These are phyloP conservation scores for Myotis pilosus DNA, from an alignment of 2,797 vertebrate species.

Conservation along the genomic window DNA sequence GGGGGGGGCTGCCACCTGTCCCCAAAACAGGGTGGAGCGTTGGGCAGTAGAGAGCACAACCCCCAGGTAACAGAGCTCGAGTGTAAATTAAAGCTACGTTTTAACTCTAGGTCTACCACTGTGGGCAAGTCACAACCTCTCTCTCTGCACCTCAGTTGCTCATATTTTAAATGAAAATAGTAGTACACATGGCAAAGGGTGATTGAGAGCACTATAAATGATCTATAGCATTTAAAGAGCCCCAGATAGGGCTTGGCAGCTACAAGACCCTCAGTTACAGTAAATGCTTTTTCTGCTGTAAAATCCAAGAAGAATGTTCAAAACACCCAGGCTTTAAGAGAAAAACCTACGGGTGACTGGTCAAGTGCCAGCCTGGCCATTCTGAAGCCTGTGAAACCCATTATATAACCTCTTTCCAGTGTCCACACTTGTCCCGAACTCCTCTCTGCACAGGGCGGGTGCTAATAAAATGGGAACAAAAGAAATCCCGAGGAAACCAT, in stretches of 20 bases:
- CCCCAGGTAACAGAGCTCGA: not conserved
- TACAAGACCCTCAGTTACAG: not conserved
- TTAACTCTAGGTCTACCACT: not conserved
- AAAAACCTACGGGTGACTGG: not conserved
- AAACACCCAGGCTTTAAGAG: not conserved
- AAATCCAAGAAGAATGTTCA: slow-evolving; percentile 26
- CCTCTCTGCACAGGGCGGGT: not conserved
- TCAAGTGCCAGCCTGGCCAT: not conserved
- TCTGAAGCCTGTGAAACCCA: not conserved
- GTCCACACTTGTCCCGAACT: not conserved
- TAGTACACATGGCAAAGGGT: not conserved
- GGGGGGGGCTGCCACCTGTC: not conserved
- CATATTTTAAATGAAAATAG: not conserved
- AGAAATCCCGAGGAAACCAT: slow-evolving; percentile 37
- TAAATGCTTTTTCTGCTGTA: slow-evolving; percentile 23
- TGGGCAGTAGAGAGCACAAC: not conserved
- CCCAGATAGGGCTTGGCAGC: not conserved
- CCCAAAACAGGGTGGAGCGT: not conserved
- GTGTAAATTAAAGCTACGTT: not conserved
- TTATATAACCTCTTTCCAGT: not conserved
- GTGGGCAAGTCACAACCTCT: not conserved
- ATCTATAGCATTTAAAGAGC: not conserved
- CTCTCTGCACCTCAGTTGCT: not conserved
- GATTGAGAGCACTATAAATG: not conserved
- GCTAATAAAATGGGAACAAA: slow-evolving; percentile 66